Percentiles rank a stretch among this genome's conserved stretches.
phyloP scores from a whole-genome alignment of 1,140 invertebrate species.

The Euschistus heros region DNA sequence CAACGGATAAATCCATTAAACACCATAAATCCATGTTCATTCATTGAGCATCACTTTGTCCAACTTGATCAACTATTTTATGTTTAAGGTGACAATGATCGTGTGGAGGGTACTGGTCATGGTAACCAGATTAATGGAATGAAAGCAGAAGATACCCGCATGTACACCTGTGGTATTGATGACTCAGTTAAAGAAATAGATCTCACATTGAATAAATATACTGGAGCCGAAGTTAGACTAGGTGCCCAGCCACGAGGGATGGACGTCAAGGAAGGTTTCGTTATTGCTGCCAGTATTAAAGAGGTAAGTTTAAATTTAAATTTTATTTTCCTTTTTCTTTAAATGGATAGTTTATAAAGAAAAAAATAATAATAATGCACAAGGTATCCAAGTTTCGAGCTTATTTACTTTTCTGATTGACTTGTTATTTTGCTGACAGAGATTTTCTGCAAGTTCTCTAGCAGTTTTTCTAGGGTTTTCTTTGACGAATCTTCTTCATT shows the following conservation, averaged over 20 bases:
- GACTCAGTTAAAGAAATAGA: slow-evolving; percentile 69
- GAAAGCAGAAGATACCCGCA: slow-evolving; percentile 50
- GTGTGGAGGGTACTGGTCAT: slow-evolving; percentile 72
- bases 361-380: too few relatives aligned
- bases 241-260: slow-evolving; percentile 81
- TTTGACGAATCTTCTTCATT: too few relatives aligned
- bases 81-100: slow-evolving; percentile 57
- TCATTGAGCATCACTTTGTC: too few relatives aligned
- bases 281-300: slow-evolving; percentile 71
- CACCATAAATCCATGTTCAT: too few relatives aligned
- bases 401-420: neutral
- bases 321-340: too few relatives aligned
- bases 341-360: too few relatives aligned
- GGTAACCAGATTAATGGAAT: slow-evolving; percentile 91
- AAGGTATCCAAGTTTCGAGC: too few relatives aligned
- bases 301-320: slow-evolving; percentile 47
- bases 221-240: slow-evolving; percentile 57
- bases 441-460: too few relatives aligned
- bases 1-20: too few relatives aligned
- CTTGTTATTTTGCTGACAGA: neutral
- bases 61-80: too few relatives aligned
- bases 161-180: slow-evolving; percentile 85
- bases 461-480: too few relatives aligned
- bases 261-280: slow-evolving; percentile 60
- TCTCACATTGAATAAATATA: slow-evolving; percentile 52